Base-by-base conservation (phyloP, 2,888 invertebrate species). In the Epiblema foenella region DNA sequence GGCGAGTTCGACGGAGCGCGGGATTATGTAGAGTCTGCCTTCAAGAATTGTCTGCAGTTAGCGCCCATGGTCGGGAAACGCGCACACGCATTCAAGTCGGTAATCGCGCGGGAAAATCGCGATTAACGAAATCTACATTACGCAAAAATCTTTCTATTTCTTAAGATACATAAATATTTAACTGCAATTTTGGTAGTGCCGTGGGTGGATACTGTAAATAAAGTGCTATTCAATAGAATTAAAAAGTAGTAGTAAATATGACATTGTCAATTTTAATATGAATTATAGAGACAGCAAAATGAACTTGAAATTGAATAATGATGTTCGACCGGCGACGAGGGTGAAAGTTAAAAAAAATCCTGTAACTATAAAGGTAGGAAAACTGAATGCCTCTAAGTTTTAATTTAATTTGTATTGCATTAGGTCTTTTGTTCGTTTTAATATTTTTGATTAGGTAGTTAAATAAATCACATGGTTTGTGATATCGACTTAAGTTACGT, bases 231-330 rank as follows among this genome's bases (percentile, higher is more conserved):
- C 12, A 51, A 17, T 52, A 20, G 11, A 69, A 17, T 17, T 4
- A 18, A 9, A 39, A 9, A 0, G 24, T 57, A 24, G 24, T 24
- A 24, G 24, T 24, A 17, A 63, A 51, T 37, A 58, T 49, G 54
- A 33, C 54, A 54, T 37, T 46, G 12, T 39, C 39, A 59, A 46
- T 68, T 68, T 67, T 69, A 73, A 69, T 52, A 56, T 73, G 67
- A 66, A 81, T 79, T 85, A 82, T 76, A 83, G 76, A 78, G 76
- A 79, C 76, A 78, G 80, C 77, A 80, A 77, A 76, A 91, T 92
- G 92, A 92, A 91, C 83, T 78, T 93, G 73, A 93, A 92, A 79
- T 78, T 92, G 74, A 91, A 89, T 78, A 92, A 91, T 81, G 89
- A 91, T 69, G 80, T 86, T 57, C 87, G 88, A 78, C 84, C 82